phyloP scores from a whole-genome alignment of 2,888 invertebrate genomes.

The Gastracanthus pulcherrimus region DNA sequence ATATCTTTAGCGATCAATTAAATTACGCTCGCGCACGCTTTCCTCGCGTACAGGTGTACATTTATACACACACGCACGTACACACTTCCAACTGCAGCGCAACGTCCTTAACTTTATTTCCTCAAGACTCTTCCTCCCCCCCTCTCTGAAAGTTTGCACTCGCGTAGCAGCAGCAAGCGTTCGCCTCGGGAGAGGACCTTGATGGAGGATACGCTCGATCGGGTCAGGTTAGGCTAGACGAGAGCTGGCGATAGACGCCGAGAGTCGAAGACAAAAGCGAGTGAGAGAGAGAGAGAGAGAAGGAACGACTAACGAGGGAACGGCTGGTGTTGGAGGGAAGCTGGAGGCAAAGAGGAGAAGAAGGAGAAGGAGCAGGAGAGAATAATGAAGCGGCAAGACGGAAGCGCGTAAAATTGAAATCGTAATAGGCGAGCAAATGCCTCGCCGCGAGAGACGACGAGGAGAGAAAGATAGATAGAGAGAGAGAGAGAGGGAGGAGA shows the following conservation, averaged over 20 bases:
- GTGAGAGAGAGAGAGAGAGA: conserved; percentile 19
- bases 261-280: conserved; percentile 17
- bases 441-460: too few relatives aligned
- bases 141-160: too few relatives aligned
- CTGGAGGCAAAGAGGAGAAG: not conserved
- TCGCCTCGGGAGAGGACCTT: conserved; percentile 23
- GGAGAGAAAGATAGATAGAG: conserved; percentile 22
- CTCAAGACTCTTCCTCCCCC: not conserved
- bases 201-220: conserved; percentile 22
- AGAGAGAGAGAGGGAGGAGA: not conserved
- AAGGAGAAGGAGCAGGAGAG: not conserved
- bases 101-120: conserved; percentile 11
- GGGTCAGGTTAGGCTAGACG: conserved; percentile 9
- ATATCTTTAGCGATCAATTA: conserved; percentile 11
- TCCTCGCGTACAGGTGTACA: too few relatives aligned
- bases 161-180: too few relatives aligned
- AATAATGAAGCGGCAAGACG: conserved; percentile 37
- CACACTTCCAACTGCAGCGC: not conserved
- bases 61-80: too few relatives aligned
- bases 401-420: conserved; percentile 53
- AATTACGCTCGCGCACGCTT: not conserved
- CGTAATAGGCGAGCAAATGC: conserved; percentile 34
- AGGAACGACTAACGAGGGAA: conserved; percentile 9
- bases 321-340: not conserved
- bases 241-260: too few relatives aligned